Conservation (phyloP, 2,797 vertebrate genomes). For the Mormyrops attenuatus region DNA sequence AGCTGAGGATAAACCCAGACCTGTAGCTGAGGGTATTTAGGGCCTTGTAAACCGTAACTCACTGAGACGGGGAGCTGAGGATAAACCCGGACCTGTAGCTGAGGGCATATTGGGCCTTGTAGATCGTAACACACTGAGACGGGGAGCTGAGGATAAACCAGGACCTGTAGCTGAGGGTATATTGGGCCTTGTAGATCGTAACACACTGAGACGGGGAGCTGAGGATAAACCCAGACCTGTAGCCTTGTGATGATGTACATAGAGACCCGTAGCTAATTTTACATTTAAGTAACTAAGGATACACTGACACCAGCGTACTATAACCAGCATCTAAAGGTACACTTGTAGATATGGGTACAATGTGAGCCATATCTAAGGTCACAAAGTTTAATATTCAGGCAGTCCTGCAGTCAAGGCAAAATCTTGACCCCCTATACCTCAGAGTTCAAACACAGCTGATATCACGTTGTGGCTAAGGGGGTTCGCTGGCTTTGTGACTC, state of each 20-base stretch:
- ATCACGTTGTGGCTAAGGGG: not conserved
- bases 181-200: not conserved
- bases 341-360: not conserved
- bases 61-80: too few species aligned
- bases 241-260: not conserved
- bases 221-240: not conserved
- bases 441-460: not conserved
- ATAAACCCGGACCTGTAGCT: not conserved
- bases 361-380: not conserved
- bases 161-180: not conserved
- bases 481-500: not conserved
- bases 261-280: not conserved
- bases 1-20: not conserved
- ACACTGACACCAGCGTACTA: not conserved
- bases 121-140: not conserved
- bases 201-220: not conserved
- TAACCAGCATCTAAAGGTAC: not conserved
- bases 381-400: not conserved
- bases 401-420: not conserved
- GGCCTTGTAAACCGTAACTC: too few species aligned
- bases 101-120: not conserved
- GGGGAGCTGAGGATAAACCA: not conserved
- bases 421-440: not conserved
- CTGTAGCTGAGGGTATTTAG: too few species aligned
- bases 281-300: not conserved